Evolutionary conservation across 2,888 invertebrate genomes (phyloP).

Genomic region (Elegia similella): DNA sequence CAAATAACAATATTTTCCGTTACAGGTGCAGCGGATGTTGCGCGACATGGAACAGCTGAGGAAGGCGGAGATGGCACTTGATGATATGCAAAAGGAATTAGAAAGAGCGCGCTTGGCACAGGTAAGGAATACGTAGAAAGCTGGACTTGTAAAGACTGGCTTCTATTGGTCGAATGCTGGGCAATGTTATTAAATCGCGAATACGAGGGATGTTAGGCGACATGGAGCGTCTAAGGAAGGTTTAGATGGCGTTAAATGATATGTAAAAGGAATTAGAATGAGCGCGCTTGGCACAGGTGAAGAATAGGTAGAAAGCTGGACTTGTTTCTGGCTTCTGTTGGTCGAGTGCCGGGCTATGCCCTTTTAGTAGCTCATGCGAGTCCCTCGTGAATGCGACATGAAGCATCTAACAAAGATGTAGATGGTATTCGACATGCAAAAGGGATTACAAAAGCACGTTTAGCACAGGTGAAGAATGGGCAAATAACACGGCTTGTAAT

Average conservation of each 20-base stretch:
- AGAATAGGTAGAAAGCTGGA: neutral
- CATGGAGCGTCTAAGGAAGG: conserved; percentile 95
- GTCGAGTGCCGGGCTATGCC: too few relatives aligned
- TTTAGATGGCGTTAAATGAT: conserved; percentile 92
- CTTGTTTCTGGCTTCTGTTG: too few relatives aligned
- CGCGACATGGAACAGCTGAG: conserved; percentile 96
- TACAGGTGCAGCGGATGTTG: conserved; percentile 95
- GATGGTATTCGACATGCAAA: too few relatives aligned
- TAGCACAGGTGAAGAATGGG: too few relatives aligned
- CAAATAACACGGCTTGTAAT: too few relatives aligned
- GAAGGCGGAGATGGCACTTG: conserved; percentile 93
- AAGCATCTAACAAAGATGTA: too few relatives aligned
- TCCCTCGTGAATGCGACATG: too few relatives aligned
- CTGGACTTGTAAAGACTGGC: neutral
- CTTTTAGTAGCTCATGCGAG: too few relatives aligned
- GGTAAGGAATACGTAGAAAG: conserved; percentile 40
- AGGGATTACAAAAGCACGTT: too few relatives aligned
- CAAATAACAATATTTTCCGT: too few relatives aligned
- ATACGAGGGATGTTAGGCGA: conserved; percentile 95
- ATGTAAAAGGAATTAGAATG: conserved; percentile 92
- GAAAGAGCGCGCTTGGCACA: conserved; percentile 91
- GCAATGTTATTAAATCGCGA: conserved; percentile 92
- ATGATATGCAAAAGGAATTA: conserved; percentile 91
- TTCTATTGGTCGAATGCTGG: conserved; percentile 40
- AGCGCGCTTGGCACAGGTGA: conserved; percentile 88